Evolutionary conservation across 2,888 invertebrate genomes (phyloP), one percentile per base, ranked within the genome.

Genomic region (Nemotelus pantherinus): DNA sequence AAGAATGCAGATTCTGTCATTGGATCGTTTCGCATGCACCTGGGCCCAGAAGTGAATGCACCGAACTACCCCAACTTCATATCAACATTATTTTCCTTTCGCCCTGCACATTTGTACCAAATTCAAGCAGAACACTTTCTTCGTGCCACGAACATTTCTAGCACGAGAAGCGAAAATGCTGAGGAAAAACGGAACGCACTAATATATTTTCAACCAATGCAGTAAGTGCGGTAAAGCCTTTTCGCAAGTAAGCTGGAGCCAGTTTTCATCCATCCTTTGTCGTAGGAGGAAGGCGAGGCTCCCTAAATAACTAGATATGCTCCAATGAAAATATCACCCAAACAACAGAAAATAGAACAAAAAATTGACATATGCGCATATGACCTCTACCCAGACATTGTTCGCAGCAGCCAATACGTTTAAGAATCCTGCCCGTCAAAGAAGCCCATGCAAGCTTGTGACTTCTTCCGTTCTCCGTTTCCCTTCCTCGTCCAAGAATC

Each of bases 321-420:
- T 7, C 47, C n/a, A 39, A 10, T 10, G 41, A 41, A 43, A 48
- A 43, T n/a, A 74, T 63, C 25, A 25, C 39, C 4, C 67, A 68
- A 47, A 74, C 48, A 74, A 47, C 25, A 47, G 63, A 74, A 74
- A 74, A 43, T 25, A n/a, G 48, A 74, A 45, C 43, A 74, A 43
- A 55, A 48, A 41, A 60, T 50, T 65, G 77, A 79, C 77, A 79
- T 79, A 79, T 79, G 79, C 79, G 79, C 79, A 79, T 79, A 79
- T 79, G 79, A 67, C 77, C 55, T 65, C 57, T 10, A 53, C 43
- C 63, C 71, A 63, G 58, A 50, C 39, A 76, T 39, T 75, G 60
- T 72, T 64, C 76, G 64, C 75, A 76, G 70, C 79, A 79, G 71
- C 79, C 79, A 70, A 77, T 77, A 71, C 60, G 60, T 63, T 25